Evolutionary conservation across 2,888 invertebrate genomes (phyloP).

Genomic region (Plusia festucae): DNA sequence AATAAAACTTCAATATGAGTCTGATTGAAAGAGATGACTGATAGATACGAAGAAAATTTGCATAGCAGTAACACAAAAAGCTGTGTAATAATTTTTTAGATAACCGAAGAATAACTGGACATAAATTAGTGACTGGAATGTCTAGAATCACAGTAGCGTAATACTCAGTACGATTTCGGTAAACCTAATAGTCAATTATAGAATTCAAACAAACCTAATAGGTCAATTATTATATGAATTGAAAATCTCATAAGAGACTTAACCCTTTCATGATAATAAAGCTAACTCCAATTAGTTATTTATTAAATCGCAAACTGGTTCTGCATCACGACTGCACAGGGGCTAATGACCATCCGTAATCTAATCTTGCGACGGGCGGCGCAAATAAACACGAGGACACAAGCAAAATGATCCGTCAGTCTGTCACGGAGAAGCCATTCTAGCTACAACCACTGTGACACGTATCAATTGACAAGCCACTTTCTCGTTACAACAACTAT

Average conservation of each 20-base stretch:
- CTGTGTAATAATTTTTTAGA: background rate
- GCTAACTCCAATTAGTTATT: slow-evolving; percentile 62
- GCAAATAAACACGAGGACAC: slow-evolving; percentile 66
- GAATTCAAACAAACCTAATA: no score
- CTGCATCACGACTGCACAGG: slow-evolving; percentile 70
- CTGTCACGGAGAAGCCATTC: slow-evolving; percentile 51
- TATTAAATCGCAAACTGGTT: slow-evolving; percentile 73
- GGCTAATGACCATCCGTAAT: slow-evolving; percentile 84
- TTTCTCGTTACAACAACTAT: slow-evolving; percentile 44
- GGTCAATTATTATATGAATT: slow-evolving; percentile 14
- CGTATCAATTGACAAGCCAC: slow-evolving; percentile 50
- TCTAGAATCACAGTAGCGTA: no score
- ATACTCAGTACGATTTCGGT: no score
- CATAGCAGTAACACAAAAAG: background rate
- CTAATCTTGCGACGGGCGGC: slow-evolving; percentile 76
- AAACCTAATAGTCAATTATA: no score
- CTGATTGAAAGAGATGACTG: no score
- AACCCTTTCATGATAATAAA: slow-evolving; percentile 41
- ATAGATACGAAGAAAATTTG: no score
- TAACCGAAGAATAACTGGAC: background rate
- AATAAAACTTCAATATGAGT: no score
- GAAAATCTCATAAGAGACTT: slow-evolving; percentile 11
- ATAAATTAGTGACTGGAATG: background rate
- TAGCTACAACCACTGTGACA: slow-evolving; percentile 42
- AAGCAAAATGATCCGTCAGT: slow-evolving; percentile 61